A percentile compares a stretch with the other conserved stretches of the same genome.
These are phyloP conservation scores for Forpus xanthops DNA, from an alignment of 2,797 vertebrate genomes.

Conservation along the genomic window DNA sequence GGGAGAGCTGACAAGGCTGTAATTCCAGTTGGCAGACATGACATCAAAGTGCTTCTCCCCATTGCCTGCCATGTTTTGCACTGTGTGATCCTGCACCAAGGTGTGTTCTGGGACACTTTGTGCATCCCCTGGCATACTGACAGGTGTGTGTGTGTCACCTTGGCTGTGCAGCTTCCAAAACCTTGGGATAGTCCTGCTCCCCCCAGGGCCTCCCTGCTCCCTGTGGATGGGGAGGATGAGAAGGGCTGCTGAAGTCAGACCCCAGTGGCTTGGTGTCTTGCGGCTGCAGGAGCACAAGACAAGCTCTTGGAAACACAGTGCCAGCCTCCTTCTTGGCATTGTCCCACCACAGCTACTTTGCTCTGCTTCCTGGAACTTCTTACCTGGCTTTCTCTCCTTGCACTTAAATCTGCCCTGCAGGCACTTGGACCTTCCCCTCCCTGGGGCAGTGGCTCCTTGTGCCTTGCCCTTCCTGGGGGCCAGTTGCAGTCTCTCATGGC, in stretches of 20 bases:
- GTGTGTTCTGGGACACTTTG: neutral
- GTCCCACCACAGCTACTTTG: neutral
- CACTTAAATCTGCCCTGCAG: neutral
- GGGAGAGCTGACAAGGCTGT: rapidly evolving
- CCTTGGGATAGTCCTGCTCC: neutral
- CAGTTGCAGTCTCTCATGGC: neutral
- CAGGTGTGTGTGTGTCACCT: neutral
- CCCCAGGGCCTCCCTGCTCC: neutral
- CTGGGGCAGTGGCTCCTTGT: rapidly evolving
- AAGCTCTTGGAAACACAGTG: rapidly evolving
- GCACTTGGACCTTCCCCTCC: rapidly evolving
- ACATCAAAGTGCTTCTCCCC: neutral
- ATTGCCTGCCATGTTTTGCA: neutral
- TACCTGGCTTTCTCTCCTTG: neutral
- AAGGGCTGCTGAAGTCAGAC: neutral
- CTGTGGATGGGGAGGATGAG: neutral
- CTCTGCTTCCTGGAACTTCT: neutral
- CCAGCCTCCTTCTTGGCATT: neutral
- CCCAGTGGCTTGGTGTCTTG: neutral
- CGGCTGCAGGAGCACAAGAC: neutral
- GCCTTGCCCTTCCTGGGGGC: neutral
- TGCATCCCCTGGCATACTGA: neutral
- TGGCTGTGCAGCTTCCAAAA: neutral
- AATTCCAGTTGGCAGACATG: neutral
- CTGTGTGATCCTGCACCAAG: neutral